Evolutionary conservation across 2,113 vertebrate genomes (phyloP).

Genomic region (Setophaga coronata): DNA sequence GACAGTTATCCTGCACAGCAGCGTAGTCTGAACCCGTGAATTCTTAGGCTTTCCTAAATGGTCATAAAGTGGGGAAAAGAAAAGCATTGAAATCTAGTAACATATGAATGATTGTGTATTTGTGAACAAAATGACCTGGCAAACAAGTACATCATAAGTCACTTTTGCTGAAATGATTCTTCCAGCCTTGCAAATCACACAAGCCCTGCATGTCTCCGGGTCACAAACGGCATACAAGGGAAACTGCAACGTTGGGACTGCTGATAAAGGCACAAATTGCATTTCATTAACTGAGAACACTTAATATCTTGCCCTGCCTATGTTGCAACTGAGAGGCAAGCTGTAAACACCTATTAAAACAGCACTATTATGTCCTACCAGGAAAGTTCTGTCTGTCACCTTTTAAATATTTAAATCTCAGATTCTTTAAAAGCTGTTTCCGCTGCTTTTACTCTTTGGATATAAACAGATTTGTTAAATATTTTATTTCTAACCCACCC

Average conservation of each 20-base stretch:
- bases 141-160: background rate
- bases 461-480: slow-evolving; percentile 57
- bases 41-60: background rate
- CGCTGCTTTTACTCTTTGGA: background rate
- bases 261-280: background rate
- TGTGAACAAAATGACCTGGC: background rate
- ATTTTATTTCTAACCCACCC: slow-evolving; percentile 57
- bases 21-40: accelerated
- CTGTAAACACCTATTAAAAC: background rate
- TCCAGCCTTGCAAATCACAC: background rate
- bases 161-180: slow-evolving; percentile 1
- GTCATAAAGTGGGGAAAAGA: background rate
- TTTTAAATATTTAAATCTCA: slow-evolving; percentile 50
- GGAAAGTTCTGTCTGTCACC: background rate
- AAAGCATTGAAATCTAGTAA: background rate
- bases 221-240: background rate
- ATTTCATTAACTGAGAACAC: background rate
- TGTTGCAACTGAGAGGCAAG: background rate
- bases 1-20: background rate
- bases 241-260: background rate
- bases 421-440: slow-evolving; percentile 45
- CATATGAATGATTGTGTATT: background rate
- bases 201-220: background rate
- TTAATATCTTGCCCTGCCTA: background rate
- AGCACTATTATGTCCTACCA: background rate